Evolutionary conservation across 2,888 invertebrate species (phyloP), one percentile per base, ranked within the genome.

Genomic region (Sialis lutaria): DNA sequence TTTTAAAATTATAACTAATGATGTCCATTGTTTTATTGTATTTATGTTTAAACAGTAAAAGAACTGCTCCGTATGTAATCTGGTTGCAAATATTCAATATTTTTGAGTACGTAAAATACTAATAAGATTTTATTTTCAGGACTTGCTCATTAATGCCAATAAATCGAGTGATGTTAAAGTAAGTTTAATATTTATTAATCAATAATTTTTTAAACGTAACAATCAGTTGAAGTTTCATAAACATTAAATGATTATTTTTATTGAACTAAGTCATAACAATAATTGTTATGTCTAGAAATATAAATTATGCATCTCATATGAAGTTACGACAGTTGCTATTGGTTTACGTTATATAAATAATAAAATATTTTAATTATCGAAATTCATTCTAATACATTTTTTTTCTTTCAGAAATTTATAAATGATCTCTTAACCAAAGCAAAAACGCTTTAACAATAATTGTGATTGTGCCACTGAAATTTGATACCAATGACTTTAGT

Each of bases 371-470:
- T 6, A 8, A 22, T 10, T 6, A 41, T n/a, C 6, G 13, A 41
- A 41, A 22, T 13, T 6, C 39, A 37, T 32, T 37, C 32, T 22
- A 42, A 8, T 34, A 34, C 22, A 9, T 37, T 33, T 32, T 42
- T 31, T 35, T 55, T 58, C 58, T 79, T 77, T 50, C 74, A 87
- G 87, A 88, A 86, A 80, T 89, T 89, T 68, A 86, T 88, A 65
- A 85, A 85, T 64, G 88, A 88, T 68, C 74, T 89, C 63, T 72
- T 89, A 67, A 87, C 86, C 65, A 84, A 86, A 67, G 87, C 87
- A 63, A 88, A 88, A 70, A 88, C 88, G 64, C 78, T 89, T 64
- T 86, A 82, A 76, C 33, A 31, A 43, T 33, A 48, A 47, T 37
- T 42, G 42, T 42, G 34, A 35, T 31, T 47, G 47, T 47, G 47